Evolutionary conservation across 2,113 vertebrate genomes (phyloP).

Genomic region (Terrapene triunguis): DNA sequence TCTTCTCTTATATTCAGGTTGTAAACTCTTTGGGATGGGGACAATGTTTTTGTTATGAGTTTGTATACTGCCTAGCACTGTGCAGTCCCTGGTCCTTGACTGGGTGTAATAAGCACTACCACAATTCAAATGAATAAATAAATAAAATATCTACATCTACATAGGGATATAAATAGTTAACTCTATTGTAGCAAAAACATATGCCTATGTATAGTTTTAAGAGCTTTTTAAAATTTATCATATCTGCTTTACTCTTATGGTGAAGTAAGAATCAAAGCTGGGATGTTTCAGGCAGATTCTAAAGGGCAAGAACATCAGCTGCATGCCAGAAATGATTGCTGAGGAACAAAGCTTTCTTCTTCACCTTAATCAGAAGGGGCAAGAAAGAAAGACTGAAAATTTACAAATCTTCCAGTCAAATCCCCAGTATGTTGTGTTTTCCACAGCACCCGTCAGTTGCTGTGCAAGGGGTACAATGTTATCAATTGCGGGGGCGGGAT

Average conservation of each 20-base stretch:
- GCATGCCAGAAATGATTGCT: neutral
- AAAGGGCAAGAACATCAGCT: neutral
- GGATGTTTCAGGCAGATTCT: neutral
- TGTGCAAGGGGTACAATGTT: neutral
- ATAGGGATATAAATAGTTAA: neutral
- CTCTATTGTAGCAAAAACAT: neutral
- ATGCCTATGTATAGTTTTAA: neutral
- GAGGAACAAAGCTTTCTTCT: neutral
- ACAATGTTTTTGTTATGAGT: neutral
- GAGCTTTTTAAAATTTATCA: neutral
- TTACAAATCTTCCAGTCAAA: neutral
- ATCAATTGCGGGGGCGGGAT: neutral
- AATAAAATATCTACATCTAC: neutral
- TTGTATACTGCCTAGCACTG: neutral
- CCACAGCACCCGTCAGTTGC: neutral
- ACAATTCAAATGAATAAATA: neutral
- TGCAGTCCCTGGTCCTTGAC: neutral
- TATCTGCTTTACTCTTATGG: neutral
- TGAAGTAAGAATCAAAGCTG: fast-evolving
- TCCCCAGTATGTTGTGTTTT: neutral
- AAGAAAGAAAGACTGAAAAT: neutral
- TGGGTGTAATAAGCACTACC: neutral
- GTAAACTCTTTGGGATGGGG: neutral
- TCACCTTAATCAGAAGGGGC: neutral
- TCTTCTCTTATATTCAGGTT: neutral